phyloP scores from a whole-genome alignment of 2,113 vertebrate species.

The Melanostigma gelatinosum region DNA sequence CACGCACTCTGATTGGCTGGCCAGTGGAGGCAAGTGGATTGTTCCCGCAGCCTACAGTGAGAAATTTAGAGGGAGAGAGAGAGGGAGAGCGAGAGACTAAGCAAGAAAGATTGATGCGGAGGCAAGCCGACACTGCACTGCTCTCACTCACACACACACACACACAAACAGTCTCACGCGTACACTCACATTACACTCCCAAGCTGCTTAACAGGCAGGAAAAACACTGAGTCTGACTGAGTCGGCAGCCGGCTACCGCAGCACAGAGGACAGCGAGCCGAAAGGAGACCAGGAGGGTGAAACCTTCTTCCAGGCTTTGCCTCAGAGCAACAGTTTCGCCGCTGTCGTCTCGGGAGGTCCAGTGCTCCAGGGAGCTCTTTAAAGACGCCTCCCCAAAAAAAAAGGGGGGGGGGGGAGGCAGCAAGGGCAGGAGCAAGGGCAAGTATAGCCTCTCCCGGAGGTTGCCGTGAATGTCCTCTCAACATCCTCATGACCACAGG shows the following conservation, averaged over 20 bases:
- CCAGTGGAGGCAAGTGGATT: constrained; percentile 73
- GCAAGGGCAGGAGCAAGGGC: constrained; percentile 79
- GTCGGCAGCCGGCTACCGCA: constrained; percentile 60
- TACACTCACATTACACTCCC: constrained; percentile 67
- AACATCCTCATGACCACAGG: constrained; percentile 67
- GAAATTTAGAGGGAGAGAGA: constrained; percentile 58
- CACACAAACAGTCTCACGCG: constrained; percentile 46
- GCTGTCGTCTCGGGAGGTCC: constrained; percentile 63
- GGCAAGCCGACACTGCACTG: constrained; percentile 72
- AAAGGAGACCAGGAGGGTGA: constrained; percentile 29
- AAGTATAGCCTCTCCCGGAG: constrained; percentile 56
- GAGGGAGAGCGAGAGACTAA: constrained; percentile 41
- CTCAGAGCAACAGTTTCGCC: constrained; percentile 70
- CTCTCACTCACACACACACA: constrained; percentile 51
- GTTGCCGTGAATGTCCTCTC: constrained; percentile 65
- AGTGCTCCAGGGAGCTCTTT: constrained; percentile 48
- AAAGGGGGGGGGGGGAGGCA: constrained; percentile 14
- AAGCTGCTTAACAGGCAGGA: constrained; percentile 76
- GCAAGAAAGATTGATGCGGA: constrained; percentile 76
- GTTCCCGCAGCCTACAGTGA: constrained; percentile 69
- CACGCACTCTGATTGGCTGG: constrained; percentile 73
- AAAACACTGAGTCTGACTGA: constrained; percentile 68
- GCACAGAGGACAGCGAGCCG: constrained; percentile 60
- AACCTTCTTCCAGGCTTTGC: constrained; percentile 35
- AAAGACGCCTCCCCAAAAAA: constrained; percentile 45